Evolutionary conservation across 2,888 invertebrate species (phyloP).

Genomic region (Germaria angustata): DNA sequence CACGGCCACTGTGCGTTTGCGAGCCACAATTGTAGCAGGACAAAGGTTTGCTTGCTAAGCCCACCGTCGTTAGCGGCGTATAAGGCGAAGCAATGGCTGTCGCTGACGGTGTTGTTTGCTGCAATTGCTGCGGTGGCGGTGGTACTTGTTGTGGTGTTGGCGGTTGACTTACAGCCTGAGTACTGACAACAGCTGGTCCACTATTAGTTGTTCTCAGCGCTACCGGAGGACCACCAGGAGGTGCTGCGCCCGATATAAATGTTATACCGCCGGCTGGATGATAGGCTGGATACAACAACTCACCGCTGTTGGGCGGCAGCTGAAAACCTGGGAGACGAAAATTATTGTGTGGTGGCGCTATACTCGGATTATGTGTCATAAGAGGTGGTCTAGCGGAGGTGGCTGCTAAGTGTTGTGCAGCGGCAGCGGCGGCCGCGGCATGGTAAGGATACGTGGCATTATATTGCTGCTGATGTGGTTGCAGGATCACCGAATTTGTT

Average conservation of each 20-base stretch:
- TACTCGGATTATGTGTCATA: constrained; percentile 74
- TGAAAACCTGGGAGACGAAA: constrained; percentile 79
- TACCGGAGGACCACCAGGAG: constrained; percentile 69
- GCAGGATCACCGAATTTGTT: constrained; percentile 74
- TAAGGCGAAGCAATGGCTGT: constrained; percentile 73
- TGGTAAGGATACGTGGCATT: constrained; percentile 77
- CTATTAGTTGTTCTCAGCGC: constrained; percentile 66
- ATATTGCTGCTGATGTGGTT: constrained; percentile 73
- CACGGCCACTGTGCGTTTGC: constrained; percentile 89
- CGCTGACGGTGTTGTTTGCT: constrained; percentile 72
- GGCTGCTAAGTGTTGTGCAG: constrained; percentile 71
- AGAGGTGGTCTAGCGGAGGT: constrained; percentile 74
- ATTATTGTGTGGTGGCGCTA: constrained; percentile 72
- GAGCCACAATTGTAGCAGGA: constrained; percentile 97
- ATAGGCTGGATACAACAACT: constrained; percentile 81
- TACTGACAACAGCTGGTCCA: constrained; percentile 60
- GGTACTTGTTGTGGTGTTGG: constrained; percentile 71
- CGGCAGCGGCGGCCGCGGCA: constrained; percentile 69
- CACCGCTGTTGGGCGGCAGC: constrained; percentile 82
- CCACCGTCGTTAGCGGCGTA: constrained; percentile 70
- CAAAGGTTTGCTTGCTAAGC: constrained; percentile 71
- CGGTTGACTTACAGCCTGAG: constrained; percentile 65
- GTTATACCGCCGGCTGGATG: constrained; percentile 72
- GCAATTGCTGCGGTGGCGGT: constrained; percentile 72
- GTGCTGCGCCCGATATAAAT: constrained; percentile 71